Evolutionary conservation across 2,113 vertebrate species (phyloP).

Genomic region (Microtus richardsoni): DNA sequence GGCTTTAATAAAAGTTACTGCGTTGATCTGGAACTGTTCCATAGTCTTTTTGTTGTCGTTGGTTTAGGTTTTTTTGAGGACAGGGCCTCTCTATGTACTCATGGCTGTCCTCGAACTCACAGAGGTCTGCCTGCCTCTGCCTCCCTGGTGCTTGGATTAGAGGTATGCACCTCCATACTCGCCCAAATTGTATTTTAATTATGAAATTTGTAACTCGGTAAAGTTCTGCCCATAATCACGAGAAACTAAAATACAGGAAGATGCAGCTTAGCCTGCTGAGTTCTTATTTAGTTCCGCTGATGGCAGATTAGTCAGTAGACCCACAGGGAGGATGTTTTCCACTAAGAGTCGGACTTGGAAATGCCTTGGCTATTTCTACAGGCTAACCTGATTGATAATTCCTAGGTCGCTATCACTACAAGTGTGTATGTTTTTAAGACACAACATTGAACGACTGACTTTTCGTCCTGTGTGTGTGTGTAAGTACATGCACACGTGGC

Average conservation of each 20-base stretch:
- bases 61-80: not conserved
- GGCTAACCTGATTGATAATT: not conserved
- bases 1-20: not conserved
- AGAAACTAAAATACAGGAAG: constrained; percentile 48
- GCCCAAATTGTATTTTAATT: not conserved
- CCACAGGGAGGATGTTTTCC: not conserved
- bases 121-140: not conserved
- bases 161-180: not conserved
- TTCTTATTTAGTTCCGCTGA: constrained; percentile 46
- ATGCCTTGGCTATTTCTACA: constrained; percentile 41
- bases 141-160: not conserved
- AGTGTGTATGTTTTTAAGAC: constrained; percentile 1
- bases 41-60: not conserved
- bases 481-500: no score
- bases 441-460: not conserved
- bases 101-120: not conserved
- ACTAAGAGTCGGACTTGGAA: not conserved
- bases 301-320: not conserved
- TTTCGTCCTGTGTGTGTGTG: not conserved
- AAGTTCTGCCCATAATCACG: constrained; percentile 24
- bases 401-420: not conserved
- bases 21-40: constrained; percentile 4
- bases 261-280: not conserved
- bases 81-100: not conserved
- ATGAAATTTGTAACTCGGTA: constrained; percentile 51